phyloP scores from a whole-genome alignment of 53 echinoderm and acorn worm genomes.

The Patiria pectinifera region DNA sequence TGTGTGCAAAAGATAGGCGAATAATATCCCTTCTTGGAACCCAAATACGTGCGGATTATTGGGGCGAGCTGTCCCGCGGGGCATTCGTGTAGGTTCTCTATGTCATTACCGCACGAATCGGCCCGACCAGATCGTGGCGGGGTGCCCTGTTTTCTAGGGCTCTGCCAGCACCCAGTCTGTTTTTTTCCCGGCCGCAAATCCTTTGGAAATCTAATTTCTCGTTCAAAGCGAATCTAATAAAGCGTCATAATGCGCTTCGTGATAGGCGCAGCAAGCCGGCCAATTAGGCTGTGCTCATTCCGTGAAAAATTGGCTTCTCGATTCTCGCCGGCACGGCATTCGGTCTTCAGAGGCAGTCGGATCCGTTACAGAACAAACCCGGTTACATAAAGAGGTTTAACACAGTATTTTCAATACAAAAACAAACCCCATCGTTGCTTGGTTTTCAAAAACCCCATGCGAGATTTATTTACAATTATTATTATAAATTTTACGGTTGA shows the following conservation, averaged over 20 bases:
- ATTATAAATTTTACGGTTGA: too few relatives aligned
- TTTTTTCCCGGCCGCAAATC: background rate
- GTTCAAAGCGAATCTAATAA: constrained; percentile 54
- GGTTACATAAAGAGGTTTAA: background rate
- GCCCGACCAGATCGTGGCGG: background rate
- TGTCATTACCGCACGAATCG: constrained; percentile 16
- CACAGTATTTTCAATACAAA: too few relatives aligned
- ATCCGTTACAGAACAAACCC: background rate
- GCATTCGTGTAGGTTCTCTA: constrained; percentile 52
- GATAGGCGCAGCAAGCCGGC: constrained; percentile 19
- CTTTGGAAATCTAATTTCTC: constrained; percentile 54
- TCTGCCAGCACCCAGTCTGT: constrained; percentile 21
- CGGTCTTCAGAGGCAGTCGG: background rate
- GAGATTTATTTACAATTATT: too few relatives aligned
- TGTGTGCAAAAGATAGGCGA: background rate
- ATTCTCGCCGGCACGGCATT: background rate
- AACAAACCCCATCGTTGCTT: too few relatives aligned
- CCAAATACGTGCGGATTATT: constrained; percentile 29
- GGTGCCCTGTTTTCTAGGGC: background rate
- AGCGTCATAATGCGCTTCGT: constrained; percentile 53
- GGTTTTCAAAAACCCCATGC: too few relatives aligned
- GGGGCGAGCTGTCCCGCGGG: constrained; percentile 33
- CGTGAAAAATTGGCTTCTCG: background rate
- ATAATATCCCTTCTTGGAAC: constrained; percentile 3
- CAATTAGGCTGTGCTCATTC: constrained; percentile 24